These are phyloP conservation scores for Patella pellucida DNA, from an alignment of 2,888 invertebrate species.

Conservation along the genomic window DNA sequence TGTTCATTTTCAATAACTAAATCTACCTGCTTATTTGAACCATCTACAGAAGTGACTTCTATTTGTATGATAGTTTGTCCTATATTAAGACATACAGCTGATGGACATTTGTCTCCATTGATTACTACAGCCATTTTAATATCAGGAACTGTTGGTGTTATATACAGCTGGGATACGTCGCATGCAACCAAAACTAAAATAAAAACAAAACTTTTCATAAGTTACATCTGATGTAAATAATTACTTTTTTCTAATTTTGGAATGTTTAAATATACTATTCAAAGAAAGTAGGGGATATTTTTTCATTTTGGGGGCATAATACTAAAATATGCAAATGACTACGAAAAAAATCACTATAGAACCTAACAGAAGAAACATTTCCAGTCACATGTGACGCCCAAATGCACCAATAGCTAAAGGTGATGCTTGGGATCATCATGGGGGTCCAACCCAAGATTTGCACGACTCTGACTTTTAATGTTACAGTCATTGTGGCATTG, in stretches of 20 bases:
- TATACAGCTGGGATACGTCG: constrained; percentile 47
- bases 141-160: constrained; percentile 63
- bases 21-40: constrained; percentile 64
- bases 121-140: constrained; percentile 57
- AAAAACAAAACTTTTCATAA: too few species aligned
- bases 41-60: constrained; percentile 67
- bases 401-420: too few species aligned
- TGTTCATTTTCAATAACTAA: not conserved
- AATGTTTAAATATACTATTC: not conserved
- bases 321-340: too few species aligned
- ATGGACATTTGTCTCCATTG: constrained; percentile 53
- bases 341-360: too few species aligned
- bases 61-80: constrained; percentile 59
- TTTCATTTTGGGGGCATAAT: too few species aligned
- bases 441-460: too few species aligned
- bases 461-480: too few species aligned
- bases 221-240: not conserved
- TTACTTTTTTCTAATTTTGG: not conserved
- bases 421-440: too few species aligned
- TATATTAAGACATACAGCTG: constrained; percentile 55
- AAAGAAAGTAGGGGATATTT: too few species aligned
- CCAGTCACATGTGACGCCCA: too few species aligned
- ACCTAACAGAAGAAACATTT: too few species aligned
- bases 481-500: too few species aligned
- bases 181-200: constrained; percentile 60